Evolutionary conservation across 2,888 invertebrate genomes (phyloP).

Genomic region (Bombyx huttoni): DNA sequence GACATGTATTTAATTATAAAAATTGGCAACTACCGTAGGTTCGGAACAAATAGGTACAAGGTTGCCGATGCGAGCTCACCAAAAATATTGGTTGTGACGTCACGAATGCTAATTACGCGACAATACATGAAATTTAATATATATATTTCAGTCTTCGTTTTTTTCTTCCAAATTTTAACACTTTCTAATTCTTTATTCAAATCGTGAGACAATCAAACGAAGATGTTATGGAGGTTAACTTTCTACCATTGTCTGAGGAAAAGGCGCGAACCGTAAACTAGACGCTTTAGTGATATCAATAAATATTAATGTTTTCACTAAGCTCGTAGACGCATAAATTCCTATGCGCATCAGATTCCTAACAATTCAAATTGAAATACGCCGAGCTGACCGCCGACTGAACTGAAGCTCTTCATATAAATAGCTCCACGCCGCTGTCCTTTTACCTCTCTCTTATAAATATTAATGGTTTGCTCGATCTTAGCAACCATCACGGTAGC

Average conservation of each 20-base stretch:
- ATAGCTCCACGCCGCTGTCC: constrained; percentile 20
- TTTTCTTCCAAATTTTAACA: too few species aligned
- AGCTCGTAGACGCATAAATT: background rate
- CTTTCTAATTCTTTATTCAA: background rate
- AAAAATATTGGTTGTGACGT: too few species aligned
- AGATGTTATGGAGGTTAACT: background rate
- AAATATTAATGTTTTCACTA: background rate
- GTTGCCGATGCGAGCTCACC: too few species aligned
- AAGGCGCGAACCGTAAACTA: background rate
- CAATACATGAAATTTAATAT: background rate
- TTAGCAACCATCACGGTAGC: constrained; percentile 16
- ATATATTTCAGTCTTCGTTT: background rate
- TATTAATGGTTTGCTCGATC: constrained; percentile 35
- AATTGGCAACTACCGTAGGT: too few species aligned
- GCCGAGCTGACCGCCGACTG: constrained; percentile 1
- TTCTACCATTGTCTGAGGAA: background rate
- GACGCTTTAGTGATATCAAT: background rate
- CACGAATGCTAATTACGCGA: too few species aligned
- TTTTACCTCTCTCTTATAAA: constrained; percentile 35
- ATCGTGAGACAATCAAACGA: background rate
- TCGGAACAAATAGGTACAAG: too few species aligned
- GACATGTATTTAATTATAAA: too few species aligned
- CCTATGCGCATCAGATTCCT: background rate
- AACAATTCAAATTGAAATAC: constrained; percentile 3
- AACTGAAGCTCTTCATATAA: constrained; percentile 11